Conservation (phyloP, 2,113 vertebrate genomes). For the Macquaria ambigua region DNA sequence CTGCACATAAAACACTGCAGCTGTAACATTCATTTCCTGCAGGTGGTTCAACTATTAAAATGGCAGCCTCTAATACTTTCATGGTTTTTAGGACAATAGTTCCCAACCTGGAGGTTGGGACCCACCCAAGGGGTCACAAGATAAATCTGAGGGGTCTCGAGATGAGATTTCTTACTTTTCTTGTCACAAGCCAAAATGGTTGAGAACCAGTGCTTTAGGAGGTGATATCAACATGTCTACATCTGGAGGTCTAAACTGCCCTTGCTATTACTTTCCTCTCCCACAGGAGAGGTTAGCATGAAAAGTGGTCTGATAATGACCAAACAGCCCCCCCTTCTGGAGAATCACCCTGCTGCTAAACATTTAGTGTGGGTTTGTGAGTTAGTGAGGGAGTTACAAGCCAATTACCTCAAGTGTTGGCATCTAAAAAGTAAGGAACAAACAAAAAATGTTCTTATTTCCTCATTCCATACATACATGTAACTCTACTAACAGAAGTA, state of each 20-base stretch:
- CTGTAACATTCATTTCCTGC: background rate
- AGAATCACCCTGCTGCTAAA: background rate
- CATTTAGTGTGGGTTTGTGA: background rate
- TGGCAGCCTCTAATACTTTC: background rate
- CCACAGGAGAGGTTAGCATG: background rate
- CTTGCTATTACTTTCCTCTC: background rate
- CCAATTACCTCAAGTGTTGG: background rate
- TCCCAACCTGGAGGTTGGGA: background rate
- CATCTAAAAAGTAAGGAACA: background rate
- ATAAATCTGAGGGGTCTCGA: background rate
- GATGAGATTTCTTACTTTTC: no score
- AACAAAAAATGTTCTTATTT: background rate
- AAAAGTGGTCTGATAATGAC: background rate
- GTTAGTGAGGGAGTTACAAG: no score
- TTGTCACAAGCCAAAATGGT: background rate
- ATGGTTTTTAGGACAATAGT: background rate
- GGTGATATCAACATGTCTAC: background rate
- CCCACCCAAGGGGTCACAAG: background rate
- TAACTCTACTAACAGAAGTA: background rate
- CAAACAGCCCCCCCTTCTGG: slow-evolving; percentile 1
- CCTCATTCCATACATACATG: background rate
- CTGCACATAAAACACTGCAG: background rate
- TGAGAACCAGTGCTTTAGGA: background rate
- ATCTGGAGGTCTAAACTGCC: background rate
- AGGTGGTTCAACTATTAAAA: background rate